phyloP scores from a whole-genome alignment of 2,113 vertebrate species.

The Mobula hypostoma region DNA sequence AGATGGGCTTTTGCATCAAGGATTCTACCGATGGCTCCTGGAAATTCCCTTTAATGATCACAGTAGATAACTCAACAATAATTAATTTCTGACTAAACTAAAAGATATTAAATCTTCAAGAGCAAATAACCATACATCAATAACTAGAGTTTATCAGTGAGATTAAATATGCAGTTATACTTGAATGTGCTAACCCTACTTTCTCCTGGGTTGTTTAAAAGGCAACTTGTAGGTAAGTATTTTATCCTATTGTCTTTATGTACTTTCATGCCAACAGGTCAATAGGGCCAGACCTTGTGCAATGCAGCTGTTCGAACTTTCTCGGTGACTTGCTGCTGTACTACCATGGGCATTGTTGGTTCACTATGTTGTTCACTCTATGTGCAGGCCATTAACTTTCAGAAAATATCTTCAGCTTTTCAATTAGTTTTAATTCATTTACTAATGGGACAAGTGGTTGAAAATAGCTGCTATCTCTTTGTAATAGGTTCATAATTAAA shows the following conservation, averaged over 20 bases:
- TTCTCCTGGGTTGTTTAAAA: not conserved
- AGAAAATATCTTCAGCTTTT: not conserved
- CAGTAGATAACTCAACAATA: not conserved
- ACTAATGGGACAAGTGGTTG: not conserved
- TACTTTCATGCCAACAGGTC: not conserved
- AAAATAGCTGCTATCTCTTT: not conserved
- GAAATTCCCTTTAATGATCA: too few species aligned
- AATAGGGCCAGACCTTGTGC: not conserved
- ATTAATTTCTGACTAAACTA: not conserved
- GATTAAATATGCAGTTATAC: not conserved
- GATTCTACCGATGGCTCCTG: too few species aligned
- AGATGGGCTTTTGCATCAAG: too few species aligned
- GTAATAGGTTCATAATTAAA: not conserved
- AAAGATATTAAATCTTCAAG: not conserved
- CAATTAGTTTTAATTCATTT: conserved; percentile 4
- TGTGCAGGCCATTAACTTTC: not conserved
- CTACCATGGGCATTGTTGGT: not conserved
- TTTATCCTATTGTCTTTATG: too few species aligned
- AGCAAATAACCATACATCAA: not conserved
- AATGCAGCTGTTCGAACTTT: not conserved
- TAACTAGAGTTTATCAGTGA: not conserved
- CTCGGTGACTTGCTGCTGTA: not conserved
- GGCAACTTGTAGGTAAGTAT: not conserved
- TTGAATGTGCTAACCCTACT: not conserved
- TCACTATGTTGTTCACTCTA: not conserved